phyloP scores from a whole-genome alignment of 2,888 invertebrate genomes.

The Eulithis testata region DNA sequence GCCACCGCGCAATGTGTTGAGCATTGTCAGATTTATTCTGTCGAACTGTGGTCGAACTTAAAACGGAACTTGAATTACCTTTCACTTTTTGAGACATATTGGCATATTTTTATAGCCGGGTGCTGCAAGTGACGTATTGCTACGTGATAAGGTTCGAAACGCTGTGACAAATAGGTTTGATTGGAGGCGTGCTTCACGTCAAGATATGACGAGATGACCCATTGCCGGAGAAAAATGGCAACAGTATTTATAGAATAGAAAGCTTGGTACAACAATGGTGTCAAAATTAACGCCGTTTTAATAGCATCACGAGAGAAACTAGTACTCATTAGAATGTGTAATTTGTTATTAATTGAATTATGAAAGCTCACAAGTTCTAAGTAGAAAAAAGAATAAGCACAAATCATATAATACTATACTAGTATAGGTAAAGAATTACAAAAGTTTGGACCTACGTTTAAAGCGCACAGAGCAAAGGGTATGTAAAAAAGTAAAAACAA shows the following conservation, averaged over 20 bases:
- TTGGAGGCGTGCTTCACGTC: conserved; percentile 33
- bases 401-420: too few relatives aligned
- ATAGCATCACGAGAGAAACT: neutral
- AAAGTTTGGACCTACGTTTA: too few relatives aligned
- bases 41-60: too few relatives aligned
- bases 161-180: conserved; percentile 20
- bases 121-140: conserved; percentile 5
- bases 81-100: conserved; percentile 55
- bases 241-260: conserved; percentile 21
- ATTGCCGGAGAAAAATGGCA: conserved; percentile 24
- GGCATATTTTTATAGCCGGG: conserved; percentile 27
- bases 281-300: neutral
- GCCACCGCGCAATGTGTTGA: too few relatives aligned
- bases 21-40: too few relatives aligned
- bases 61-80: conserved; percentile 58
- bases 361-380: neutral
- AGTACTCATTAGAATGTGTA: neutral
- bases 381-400: too few relatives aligned
- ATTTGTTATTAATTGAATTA: neutral
- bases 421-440: too few relatives aligned
- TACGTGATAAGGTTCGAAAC: conserved; percentile 28
- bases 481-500: too few relatives aligned
- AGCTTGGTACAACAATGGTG: conserved; percentile 11
- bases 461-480: too few relatives aligned
- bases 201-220: conserved; percentile 32